Base-by-base conservation (phyloP, 2,888 invertebrate species). In the Temnothorax rugatulus region DNA sequence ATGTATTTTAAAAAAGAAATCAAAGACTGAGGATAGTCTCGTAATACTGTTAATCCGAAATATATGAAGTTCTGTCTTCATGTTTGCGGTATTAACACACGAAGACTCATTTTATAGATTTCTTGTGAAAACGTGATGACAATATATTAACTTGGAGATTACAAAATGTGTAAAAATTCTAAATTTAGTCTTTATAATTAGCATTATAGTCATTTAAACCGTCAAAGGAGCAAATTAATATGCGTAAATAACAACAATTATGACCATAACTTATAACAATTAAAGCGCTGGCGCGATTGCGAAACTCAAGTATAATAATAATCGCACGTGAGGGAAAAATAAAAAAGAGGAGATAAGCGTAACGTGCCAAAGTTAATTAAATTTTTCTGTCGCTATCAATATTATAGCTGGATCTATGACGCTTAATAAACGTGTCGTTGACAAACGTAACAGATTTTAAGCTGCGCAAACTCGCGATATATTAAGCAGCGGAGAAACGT, bases 11-110 rank as follows among this genome's bases (percentile, higher is more conserved):
- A 21, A 44, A 71, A 68, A 57, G 34, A 57, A 71, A 29, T 71
- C 44, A 34, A 18, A 75, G 59, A 41, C 57, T n/a, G 34, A 64
- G 71, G 15, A 38, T 84, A 84, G 83, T 83, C 82, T 75, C 61
- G 7, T 83, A 74, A 86, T 44, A 25, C 73, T 44, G 59, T 79
- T 68, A 77, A 47, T 66, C 29, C 38, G 79, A 50, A 59, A 69
- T 57, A 44, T 75, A 71, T 63, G 59, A 76, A 82, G 66, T 81
- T 87, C n/a, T 73, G 50, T 44, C 63, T 50, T 47, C 29, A 25
- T 82, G 41, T 54, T 44, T 21, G 41, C 59, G 75, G 38, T 44
- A 75, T 76, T 76, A 76, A 15, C 34, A 13, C 29, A 38, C 21
- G 11, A 69, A 54, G 9, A 25, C 44, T 57, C 57, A 57, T 79